Base-by-base conservation (phyloP, 2,113 vertebrate genomes). In the Gila orcuttii region DNA sequence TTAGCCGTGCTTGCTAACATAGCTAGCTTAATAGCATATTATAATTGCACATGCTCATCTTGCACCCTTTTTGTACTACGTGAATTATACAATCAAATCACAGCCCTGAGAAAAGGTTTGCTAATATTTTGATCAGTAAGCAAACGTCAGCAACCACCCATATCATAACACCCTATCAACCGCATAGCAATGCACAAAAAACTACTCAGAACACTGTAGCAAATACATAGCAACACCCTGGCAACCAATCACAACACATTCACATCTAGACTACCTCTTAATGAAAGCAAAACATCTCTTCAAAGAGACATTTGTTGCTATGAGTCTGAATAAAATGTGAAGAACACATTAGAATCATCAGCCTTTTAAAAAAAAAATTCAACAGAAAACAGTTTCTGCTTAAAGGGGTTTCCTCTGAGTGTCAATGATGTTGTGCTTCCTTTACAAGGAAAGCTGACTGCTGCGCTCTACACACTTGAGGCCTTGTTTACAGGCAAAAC, bases 401-500 rank as follows among this genome's bases (percentile, higher is more conserved):
- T 81, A 66, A 47, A 81, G 47, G 59, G 25, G 25, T 25, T 50
- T 82, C 62, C 25, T 50, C 60, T 31, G 42, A 33, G 79, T 64
- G 15, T 68, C 60, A 33, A 66, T 31, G 17, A 81, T 31, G 25
- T 21, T 74, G 71, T 77, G 13, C 45, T 68, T 66, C 42, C 42
- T 33, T 82, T 23, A 52, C 62, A 33, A 68, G 39, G 42, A 50
- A 62, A 82, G 28, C 62, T 13, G 80, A 69, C 45, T 50, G 62
- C 42, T 50, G 42, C 15, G 0, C 19, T 50, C 50, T 15, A 82
- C 33, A 82, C 33, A 77, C 85, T 83, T 23, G 8, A 55, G 68
- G 60, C 45, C 59, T 68, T 83, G 47, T 66, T 87, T 77, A 69
- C 62, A 69, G 25, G 86, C 77, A 73, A 71, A 86, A 84, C 55